A percentile compares a stretch with the other conserved stretches of the same genome.
Conservation (phyloP, 2,888 invertebrate species). For the Gonocerus acuteangulatus region DNA sequence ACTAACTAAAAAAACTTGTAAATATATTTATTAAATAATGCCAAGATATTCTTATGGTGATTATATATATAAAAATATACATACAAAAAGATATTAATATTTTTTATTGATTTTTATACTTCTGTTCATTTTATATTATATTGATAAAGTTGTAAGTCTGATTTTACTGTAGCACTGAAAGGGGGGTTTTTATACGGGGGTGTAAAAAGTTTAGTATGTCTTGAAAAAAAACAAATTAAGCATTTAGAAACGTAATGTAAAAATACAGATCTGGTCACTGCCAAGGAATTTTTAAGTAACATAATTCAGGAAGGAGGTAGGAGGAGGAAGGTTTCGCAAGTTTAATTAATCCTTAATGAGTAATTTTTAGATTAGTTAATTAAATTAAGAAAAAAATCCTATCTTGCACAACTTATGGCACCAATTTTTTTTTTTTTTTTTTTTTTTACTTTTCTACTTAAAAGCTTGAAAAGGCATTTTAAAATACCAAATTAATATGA, state of each 20-base stretch:
- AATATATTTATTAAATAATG: no score
- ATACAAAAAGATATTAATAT: neutral
- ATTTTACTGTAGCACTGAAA: conserved; percentile 7
- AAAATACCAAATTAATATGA: no score
- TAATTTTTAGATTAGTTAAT: neutral
- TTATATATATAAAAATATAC: conserved; percentile 7
- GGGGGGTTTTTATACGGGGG: no score
- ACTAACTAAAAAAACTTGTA: no score
- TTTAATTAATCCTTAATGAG: no score
- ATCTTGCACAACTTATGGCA: neutral
- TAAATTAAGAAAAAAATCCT: neutral
- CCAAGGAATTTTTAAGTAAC: neutral
- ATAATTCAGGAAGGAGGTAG: no score
- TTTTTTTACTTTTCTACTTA: neutral
- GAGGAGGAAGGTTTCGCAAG: no score
- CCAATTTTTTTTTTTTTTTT: neutral
- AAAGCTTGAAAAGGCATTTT: no score
- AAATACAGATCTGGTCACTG: no score
- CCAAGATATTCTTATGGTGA: conserved; percentile 4
- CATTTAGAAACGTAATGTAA: neutral
- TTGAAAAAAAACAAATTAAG: neutral
- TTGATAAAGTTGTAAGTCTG: conserved; percentile 23
- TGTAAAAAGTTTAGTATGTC: no score
- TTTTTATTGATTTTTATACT: conserved; percentile 11
- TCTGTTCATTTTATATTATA: conserved; percentile 2